A percentile compares a stretch with the other conserved stretches of the same genome.
These are phyloP conservation scores for Mythimna impura DNA, from an alignment of 2,888 invertebrate species.

Conservation along the genomic window DNA sequence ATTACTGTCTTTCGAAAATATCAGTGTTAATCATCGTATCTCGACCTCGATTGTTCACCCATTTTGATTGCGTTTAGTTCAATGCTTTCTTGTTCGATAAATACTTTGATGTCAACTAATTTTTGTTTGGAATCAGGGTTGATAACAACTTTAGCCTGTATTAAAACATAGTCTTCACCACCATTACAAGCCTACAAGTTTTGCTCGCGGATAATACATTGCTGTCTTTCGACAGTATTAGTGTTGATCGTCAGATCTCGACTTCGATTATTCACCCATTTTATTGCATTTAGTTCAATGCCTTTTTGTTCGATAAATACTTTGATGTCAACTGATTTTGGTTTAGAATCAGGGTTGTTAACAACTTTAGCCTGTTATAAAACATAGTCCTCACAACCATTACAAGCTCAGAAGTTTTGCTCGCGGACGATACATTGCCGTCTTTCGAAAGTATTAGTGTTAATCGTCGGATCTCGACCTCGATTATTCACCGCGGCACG, in stretches of 20 bases:
- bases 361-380: constrained; percentile 42
- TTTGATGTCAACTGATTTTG: constrained; percentile 1
- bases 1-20: constrained; percentile 71
- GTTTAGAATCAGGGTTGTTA: constrained; percentile 17
- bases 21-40: constrained; percentile 74
- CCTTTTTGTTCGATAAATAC: constrained; percentile 2
- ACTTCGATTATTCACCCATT: constrained; percentile 76
- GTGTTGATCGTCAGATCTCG: constrained; percentile 71
- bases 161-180: constrained; percentile 47
- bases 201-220: constrained; percentile 59
- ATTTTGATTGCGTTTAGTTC: neutral
- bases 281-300: constrained; percentile 6
- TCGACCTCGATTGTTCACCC: constrained; percentile 76
- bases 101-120: neutral
- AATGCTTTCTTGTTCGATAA: constrained; percentile 1
- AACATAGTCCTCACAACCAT: constrained; percentile 49
- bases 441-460: constrained; percentile 74
- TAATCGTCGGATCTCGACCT: constrained; percentile 71
- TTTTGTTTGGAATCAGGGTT: constrained; percentile 12
- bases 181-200: constrained; percentile 52
- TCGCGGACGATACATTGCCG: constrained; percentile 64
- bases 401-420: constrained; percentile 47
- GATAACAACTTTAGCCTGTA: constrained; percentile 40
- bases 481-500: constrained; percentile 79
- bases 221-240: constrained; percentile 73